phyloP scores from a whole-genome alignment of 2,113 vertebrate genomes.

The Meles meles region DNA sequence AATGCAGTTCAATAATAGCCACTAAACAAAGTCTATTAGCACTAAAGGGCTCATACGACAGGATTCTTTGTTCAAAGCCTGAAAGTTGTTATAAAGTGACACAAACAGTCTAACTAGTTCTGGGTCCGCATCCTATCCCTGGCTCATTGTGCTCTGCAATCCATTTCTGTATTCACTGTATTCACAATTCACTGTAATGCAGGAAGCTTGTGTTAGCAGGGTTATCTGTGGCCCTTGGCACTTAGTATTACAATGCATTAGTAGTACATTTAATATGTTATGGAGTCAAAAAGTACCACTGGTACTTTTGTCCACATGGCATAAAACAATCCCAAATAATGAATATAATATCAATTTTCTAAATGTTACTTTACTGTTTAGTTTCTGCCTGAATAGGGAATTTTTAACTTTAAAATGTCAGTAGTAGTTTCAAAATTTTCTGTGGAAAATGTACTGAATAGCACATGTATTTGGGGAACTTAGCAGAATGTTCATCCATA shows the following conservation, averaged over 20 bases:
- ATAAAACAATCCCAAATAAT: slow-evolving; percentile 35
- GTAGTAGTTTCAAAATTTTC: slow-evolving; percentile 22
- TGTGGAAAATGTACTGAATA: neutral
- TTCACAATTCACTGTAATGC: neutral
- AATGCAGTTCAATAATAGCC: neutral
- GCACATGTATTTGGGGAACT: neutral
- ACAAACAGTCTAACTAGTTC: neutral
- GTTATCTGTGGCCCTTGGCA: neutral
- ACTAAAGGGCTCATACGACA: neutral
- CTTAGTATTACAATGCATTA: neutral
- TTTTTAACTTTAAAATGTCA: neutral
- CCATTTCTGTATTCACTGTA: too few relatives aligned
- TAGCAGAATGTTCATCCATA: neutral
- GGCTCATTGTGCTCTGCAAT: neutral
- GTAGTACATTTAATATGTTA: neutral
- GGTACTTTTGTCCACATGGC: neutral
- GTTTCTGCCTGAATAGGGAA: neutral
- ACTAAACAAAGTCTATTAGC: neutral
- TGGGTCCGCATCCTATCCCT: neutral
- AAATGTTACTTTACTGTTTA: neutral
- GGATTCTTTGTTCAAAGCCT: neutral
- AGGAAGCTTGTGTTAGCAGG: neutral
- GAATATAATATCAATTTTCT: slow-evolving; percentile 20
- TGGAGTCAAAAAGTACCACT: neutral
- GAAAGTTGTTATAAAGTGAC: neutral